These are phyloP conservation scores for Tricholauxania praeusta DNA, from an alignment of 2,888 invertebrate species.

Conservation along the genomic window DNA sequence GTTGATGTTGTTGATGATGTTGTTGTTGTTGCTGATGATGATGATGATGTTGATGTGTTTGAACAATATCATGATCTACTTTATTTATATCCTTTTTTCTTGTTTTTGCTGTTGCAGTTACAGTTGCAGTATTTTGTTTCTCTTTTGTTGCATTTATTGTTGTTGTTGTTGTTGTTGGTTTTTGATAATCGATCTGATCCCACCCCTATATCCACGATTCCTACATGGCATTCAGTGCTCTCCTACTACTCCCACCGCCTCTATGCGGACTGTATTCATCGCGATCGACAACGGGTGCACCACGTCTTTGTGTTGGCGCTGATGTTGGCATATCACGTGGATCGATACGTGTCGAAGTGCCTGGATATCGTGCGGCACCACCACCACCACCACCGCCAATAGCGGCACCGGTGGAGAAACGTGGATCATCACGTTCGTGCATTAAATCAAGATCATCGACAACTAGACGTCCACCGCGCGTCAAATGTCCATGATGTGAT, in stretches of 20 bases:
- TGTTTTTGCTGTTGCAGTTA: no score
- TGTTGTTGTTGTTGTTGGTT: conserved; percentile 40
- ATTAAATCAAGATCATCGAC: conserved; percentile 65
- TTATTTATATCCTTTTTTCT: conserved; percentile 45
- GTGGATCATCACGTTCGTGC: conserved; percentile 63
- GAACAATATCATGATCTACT: conserved; percentile 50
- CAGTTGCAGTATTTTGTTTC: conserved; percentile 17
- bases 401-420: conserved; percentile 47
- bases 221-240: conserved; percentile 70
- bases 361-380: conserved; percentile 29
- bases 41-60: conserved; percentile 44
- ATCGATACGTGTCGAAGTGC: conserved; percentile 52
- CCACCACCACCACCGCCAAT: conserved; percentile 36
- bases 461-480: conserved; percentile 54
- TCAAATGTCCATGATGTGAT: conserved; percentile 42
- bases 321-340: conserved; percentile 61
- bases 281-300: conserved; percentile 65
- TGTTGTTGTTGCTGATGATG: not conserved
- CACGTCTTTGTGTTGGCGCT: conserved; percentile 58
- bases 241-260: conserved; percentile 69
- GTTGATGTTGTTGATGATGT: conserved; percentile 13
- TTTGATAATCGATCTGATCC: conserved; percentile 65
- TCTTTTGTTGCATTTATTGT: not conserved
- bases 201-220: conserved; percentile 70
- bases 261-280: conserved; percentile 69